A percentile compares a stretch with the other conserved stretches of the same genome.
Evolutionary conservation across 2,113 vertebrate genomes (phyloP).

Genomic region (Centropus unirufus): DNA sequence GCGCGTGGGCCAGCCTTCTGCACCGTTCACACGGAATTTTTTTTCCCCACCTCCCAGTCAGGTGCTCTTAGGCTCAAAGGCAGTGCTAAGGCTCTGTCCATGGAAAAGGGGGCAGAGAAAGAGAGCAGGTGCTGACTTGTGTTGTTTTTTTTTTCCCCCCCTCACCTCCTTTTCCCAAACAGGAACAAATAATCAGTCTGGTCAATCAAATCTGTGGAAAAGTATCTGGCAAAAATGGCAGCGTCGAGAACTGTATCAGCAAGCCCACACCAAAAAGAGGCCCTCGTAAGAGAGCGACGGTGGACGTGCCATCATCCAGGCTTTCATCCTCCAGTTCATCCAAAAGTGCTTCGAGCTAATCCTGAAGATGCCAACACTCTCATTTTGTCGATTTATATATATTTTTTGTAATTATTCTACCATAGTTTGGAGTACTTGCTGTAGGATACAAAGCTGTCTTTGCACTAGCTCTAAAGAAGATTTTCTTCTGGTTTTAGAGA

Average conservation of each 20-base stretch:
- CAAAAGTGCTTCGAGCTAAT: slow-evolving; percentile 89
- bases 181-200: slow-evolving; percentile 97
- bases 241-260: slow-evolving; percentile 84
- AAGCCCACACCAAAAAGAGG: slow-evolving; percentile 93
- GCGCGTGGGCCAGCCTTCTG: background rate
- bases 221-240: slow-evolving; percentile 85
- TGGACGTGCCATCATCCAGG: slow-evolving; percentile 91
- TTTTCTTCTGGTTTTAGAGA: slow-evolving; percentile 92
- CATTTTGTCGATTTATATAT: slow-evolving; percentile 77
- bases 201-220: slow-evolving; percentile 97
- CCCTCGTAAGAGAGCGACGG: slow-evolving; percentile 90
- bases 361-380: slow-evolving; percentile 82
- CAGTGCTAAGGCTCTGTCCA: background rate
- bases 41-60: too few species aligned
- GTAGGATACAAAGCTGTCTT: slow-evolving; percentile 96
- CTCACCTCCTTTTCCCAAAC: background rate
- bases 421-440: slow-evolving; percentile 93
- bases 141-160: background rate
- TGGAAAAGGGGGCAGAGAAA: background rate
- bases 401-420: slow-evolving; percentile 87
- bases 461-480: slow-evolving; percentile 99
- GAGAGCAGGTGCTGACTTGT: background rate
- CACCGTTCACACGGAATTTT: background rate
- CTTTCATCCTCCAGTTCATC: slow-evolving; percentile 88
- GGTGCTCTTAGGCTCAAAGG: background rate